Evolutionary conservation across 2,888 invertebrate species (phyloP), one percentile per base, ranked within the genome.

Genomic region (Ecliptopera silaceata): DNA sequence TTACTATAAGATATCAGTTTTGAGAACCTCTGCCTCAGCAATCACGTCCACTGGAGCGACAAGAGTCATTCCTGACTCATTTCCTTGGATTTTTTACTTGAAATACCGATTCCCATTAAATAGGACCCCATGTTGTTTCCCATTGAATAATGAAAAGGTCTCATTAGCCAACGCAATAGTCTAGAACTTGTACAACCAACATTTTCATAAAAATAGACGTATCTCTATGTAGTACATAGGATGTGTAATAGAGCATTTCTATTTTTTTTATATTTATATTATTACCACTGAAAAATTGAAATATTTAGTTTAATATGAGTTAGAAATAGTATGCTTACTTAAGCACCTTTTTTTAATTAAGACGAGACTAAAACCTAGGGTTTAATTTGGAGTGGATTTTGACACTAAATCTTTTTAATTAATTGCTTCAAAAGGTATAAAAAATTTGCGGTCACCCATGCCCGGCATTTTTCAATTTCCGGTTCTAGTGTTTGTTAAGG

Each of bases 381-480:
- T 22, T 22, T 4, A 22, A 22, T 22, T 22, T 22, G 26, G 26
- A 26, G 10, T 26, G 10, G 6, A 8, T 26, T 26, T 26, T 26
- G 26, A 26, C 26, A 26, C 6, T 3, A 8, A 6, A 10, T 17
- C 15, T 26, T 47, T 44, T 50, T 56, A 46, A 56, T 56, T 56
- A 38, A 11, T 13, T 18, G 10, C 41, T 13, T 22, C 15, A 43
- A 38, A 15, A 43, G 12, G 22, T 46, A 20, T 45, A 50, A 56
- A 45, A 56, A 42, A 20, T 18, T 54, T 56, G 56, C 38, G 63
- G 64, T 72, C 69, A 65, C 61, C 31, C 55, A 56, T 72, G 64
- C 47, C 43, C 57, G 75, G 83, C 81, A 84, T 86, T 77, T 84
- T 74, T 82, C n/a, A 87, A 86, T 87, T 82, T 87, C 86, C 85